A percentile compares a stretch with the other conserved stretches of the same genome.
Conservation (phyloP, 2,797 vertebrate species). For the Danio jaintianensis region DNA sequence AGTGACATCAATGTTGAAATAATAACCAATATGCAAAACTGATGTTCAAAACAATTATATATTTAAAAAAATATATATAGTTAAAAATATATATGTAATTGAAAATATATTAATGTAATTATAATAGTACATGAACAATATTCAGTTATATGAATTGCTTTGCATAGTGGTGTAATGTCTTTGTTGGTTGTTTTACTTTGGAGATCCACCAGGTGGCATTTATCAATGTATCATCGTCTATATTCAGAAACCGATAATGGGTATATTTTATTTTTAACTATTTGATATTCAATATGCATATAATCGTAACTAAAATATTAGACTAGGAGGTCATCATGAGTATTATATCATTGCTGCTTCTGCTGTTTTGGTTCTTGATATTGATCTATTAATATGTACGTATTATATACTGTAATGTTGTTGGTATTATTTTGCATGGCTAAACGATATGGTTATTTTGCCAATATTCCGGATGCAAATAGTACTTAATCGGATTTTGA, state of each 20-base stretch:
- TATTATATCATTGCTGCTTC: not conserved
- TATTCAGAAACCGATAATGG: not conserved
- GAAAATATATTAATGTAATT: not conserved
- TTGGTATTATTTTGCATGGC: no score
- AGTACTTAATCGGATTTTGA: no score
- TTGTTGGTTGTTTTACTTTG: not conserved
- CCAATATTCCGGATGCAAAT: no score
- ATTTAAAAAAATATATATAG: not conserved
- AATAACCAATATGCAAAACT: conserved; percentile 1
- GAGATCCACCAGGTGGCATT: conserved; percentile 15
- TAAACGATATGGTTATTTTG: no score
- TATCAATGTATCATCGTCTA: not conserved
- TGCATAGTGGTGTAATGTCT: not conserved
- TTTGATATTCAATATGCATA: not conserved
- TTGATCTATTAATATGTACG: not conserved
- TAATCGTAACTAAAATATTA: not conserved
- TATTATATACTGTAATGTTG: no score
- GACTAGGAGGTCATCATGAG: not conserved
- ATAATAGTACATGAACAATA: not conserved
- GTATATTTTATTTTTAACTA: not conserved
- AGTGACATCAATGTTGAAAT: not conserved
- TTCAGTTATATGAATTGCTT: not conserved
- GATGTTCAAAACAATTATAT: not conserved
- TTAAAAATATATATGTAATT: not conserved
- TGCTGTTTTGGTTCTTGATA: not conserved